phyloP scores from a whole-genome alignment of 2,888 invertebrate genomes.

The Drosophila basisetae region DNA sequence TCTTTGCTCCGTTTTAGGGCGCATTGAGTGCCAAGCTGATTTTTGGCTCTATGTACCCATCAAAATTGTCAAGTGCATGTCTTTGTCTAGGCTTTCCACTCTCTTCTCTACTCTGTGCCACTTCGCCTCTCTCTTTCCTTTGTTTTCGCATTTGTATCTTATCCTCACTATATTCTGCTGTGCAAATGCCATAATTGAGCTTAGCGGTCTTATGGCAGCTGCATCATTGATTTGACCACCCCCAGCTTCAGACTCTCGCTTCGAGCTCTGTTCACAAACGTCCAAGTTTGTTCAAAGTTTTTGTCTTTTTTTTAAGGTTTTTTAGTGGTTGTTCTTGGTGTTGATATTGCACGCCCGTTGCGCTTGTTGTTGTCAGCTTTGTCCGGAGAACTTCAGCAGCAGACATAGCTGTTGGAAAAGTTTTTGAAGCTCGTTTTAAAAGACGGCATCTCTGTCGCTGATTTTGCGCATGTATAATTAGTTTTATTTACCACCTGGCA shows the following conservation, averaged over 20 bases:
- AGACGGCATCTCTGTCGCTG: slow-evolving; percentile 19
- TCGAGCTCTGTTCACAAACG: slow-evolving; percentile 27
- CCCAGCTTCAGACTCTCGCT: not conserved
- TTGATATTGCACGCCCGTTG: slow-evolving; percentile 34
- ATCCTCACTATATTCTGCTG: not conserved
- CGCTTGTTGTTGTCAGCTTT: slow-evolving; percentile 43
- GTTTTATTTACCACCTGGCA: slow-evolving; percentile 78
- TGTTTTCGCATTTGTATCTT: slow-evolving; percentile 15
- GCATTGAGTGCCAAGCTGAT: slow-evolving; percentile 6
- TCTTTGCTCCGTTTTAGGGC: slow-evolving; percentile 8
- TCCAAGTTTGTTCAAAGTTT: slow-evolving; percentile 52
- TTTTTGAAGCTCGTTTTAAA: slow-evolving; percentile 71
- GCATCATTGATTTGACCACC: slow-evolving; percentile 73
- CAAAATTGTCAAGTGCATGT: slow-evolving; percentile 45
- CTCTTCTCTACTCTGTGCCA: not conserved
- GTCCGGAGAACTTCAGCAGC: slow-evolving; percentile 61
- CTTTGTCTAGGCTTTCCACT: slow-evolving; percentile 19
- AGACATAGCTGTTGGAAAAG: slow-evolving; percentile 64
- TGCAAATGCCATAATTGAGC: slow-evolving; percentile 68
- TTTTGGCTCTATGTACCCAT: slow-evolving; percentile 34
- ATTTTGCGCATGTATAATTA: slow-evolving; percentile 72
- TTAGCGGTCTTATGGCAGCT: slow-evolving; percentile 74
- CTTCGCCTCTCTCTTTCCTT: slow-evolving; percentile 8
- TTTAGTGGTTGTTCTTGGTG: slow-evolving; percentile 13
- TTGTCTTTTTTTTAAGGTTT: slow-evolving; percentile 9